Conservation (phyloP, 37 sponge, comb jelly and placozoan genomes). For the Spongilla lacustris region DNA sequence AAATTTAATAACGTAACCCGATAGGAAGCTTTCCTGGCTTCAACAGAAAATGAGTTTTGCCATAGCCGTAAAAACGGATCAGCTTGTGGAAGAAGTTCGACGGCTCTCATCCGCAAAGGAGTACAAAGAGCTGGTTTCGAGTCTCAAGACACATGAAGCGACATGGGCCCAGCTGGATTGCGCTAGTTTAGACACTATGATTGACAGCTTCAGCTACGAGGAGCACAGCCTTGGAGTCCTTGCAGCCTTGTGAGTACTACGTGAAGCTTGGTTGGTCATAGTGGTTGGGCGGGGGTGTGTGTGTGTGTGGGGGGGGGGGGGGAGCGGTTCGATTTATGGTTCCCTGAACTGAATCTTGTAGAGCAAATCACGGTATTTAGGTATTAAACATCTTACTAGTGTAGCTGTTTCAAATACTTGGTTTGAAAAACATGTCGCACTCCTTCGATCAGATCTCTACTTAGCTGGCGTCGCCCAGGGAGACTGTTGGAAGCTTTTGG, state of each 20-base stretch:
- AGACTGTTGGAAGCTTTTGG: too few relatives aligned
- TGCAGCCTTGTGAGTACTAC: constrained; percentile 50
- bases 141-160: constrained; percentile 27
- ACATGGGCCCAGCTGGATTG: constrained; percentile 8
- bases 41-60: not conserved
- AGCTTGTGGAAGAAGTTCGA: constrained; percentile 51
- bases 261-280: too few relatives aligned
- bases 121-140: constrained; percentile 16
- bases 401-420: too few relatives aligned
- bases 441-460: too few relatives aligned
- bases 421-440: too few relatives aligned
- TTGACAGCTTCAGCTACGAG: constrained; percentile 35
- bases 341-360: too few relatives aligned
- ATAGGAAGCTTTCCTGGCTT: not conserved
- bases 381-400: too few relatives aligned
- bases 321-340: too few relatives aligned
- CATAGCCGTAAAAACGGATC: constrained; percentile 42
- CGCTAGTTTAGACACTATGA: constrained; percentile 48
- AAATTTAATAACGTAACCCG: not conserved
- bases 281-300: too few relatives aligned
- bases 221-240: constrained; percentile 55
- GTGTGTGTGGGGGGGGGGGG: too few relatives aligned
- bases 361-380: too few relatives aligned
- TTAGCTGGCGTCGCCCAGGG: too few relatives aligned
- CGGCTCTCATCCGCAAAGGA: constrained; percentile 23